Base-by-base conservation (phyloP, 2,797 vertebrate genomes). In the Hyperoplus immaculatus region DNA sequence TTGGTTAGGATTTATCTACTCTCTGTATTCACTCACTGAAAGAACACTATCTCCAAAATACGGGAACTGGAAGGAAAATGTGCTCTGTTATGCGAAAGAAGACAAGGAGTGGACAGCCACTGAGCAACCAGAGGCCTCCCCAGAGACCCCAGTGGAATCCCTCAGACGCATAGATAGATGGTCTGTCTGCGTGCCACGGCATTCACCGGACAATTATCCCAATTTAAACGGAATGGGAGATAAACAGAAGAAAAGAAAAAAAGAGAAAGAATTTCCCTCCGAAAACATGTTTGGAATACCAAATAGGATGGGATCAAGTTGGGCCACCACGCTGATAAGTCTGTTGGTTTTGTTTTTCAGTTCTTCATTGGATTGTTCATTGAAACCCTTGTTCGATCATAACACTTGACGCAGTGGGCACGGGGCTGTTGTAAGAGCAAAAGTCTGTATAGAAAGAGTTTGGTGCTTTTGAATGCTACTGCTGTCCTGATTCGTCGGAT, bases 151-250 rank as follows among this genome's bases (percentile, higher is more conserved):
- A 63, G 47, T 36, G 81, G 87, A 85, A 88, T 89, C 73, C 75
- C 16, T 85, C 71, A 70, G 55, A 83, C 59, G 12, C 76, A 85
- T 75, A 82, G 80, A 87, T 29, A 63, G 61, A 84, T 58, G 0
- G 15, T 49, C 46, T 58, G 39, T 53, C 60, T 45, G 43, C 15
- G 12, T 60, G 59, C 53, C 21, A 0, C 41, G 59, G 72, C 69
- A 73, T 87, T 84, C 54, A 66, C 61, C 36, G 21, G 65, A 57
- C 82, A 88, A 90, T 91, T 89, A 90, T 82, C 78, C 55, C 75
- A 77, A 88, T 89, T 92, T 87, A 75, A 78, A 69, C 21, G 57
- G 36, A 83, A 86, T 15, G 64, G 72, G 75, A 76, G 78, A 86
- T 80, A 80, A 84, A 80, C 14, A 46, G 12, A 14, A 21, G 39